phyloP scores from a whole-genome alignment of 2,797 vertebrate species.

The Acrossocheilus wenchowensis region DNA sequence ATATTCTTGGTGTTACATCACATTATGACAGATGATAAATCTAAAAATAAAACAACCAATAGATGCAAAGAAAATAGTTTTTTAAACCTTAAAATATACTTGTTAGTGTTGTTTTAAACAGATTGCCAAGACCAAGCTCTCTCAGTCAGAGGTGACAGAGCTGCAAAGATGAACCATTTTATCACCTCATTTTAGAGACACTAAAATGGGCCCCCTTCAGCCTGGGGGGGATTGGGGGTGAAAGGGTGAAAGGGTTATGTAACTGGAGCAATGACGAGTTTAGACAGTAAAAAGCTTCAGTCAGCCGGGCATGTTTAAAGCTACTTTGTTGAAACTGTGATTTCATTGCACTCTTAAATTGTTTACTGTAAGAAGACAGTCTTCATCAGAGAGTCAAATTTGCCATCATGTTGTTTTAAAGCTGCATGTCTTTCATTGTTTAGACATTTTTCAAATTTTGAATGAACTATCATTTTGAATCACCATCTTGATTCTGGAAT shows the following conservation, averaged over 20 bases:
- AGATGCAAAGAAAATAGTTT: neutral
- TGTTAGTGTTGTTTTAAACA: slow-evolving; percentile 63
- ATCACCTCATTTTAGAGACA: slow-evolving; percentile 31
- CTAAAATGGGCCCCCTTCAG: slow-evolving; percentile 61
- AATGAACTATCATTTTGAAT: neutral
- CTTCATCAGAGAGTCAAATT: neutral
- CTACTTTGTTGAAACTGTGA: slow-evolving; percentile 22
- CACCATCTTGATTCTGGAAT: neutral
- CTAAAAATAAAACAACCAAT: neutral
- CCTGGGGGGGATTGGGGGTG: slow-evolving; percentile 68
- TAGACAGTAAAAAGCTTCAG: neutral
- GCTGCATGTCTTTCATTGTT: neutral
- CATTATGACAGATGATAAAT: neutral
- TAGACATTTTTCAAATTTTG: neutral
- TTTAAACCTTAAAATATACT: slow-evolving; percentile 14
- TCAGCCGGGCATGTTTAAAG: neutral
- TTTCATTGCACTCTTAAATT: slow-evolving; percentile 59
- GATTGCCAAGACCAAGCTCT: slow-evolving; percentile 44
- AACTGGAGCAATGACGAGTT: slow-evolving; percentile 34
- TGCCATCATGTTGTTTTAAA: neutral
- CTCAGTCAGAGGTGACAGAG: slow-evolving; percentile 28
- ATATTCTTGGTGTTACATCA: neutral
- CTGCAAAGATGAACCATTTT: slow-evolving; percentile 39
- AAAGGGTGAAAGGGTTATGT: slow-evolving; percentile 59
- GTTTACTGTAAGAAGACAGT: slow-evolving; percentile 15